These are phyloP conservation scores for Rhogogaster chlorosoma DNA, from an alignment of 2,888 invertebrate species.

Conservation along the genomic window DNA sequence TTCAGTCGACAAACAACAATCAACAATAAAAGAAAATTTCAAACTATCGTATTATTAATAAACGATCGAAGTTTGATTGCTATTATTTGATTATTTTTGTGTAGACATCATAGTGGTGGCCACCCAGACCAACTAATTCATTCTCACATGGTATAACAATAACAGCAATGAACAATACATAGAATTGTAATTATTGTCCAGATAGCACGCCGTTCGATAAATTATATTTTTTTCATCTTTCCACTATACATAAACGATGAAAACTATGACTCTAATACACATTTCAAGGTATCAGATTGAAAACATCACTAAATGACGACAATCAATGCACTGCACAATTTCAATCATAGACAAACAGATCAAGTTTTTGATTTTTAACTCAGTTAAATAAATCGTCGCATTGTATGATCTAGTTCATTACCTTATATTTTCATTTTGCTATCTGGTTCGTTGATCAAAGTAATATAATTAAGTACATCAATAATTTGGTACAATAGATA, in stretches of 20 bases:
- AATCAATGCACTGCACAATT: neutral
- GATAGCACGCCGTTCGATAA: slow-evolving; percentile 11
- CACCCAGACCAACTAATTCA: slow-evolving; percentile 6
- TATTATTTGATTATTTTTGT: neutral
- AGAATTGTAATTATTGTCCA: slow-evolving; percentile 32
- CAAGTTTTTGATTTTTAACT: neutral
- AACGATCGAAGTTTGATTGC: neutral
- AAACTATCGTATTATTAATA: neutral
- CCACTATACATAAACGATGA: neutral
- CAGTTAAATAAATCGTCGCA: neutral
- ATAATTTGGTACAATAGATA: slow-evolving; percentile 36
- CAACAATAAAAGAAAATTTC: neutral
- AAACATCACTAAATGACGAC: neutral
- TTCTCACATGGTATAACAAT: neutral
- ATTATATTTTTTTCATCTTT: neutral
- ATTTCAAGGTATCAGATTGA: neutral
- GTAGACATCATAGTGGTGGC: neutral
- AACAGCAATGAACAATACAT: slow-evolving; percentile 20
- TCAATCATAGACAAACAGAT: neutral
- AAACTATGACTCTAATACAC: neutral
- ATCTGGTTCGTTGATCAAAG: slow-evolving; percentile 28
- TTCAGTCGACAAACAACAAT: neutral
- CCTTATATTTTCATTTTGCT: neutral
- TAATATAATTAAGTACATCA: slow-evolving; percentile 30
- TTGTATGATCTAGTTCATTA: neutral